A percentile compares a stretch with the other conserved stretches of the same genome.
phyloP scores from a whole-genome alignment of 92 coral and sea anemone species.

The Epizoanthus ramosus region DNA sequence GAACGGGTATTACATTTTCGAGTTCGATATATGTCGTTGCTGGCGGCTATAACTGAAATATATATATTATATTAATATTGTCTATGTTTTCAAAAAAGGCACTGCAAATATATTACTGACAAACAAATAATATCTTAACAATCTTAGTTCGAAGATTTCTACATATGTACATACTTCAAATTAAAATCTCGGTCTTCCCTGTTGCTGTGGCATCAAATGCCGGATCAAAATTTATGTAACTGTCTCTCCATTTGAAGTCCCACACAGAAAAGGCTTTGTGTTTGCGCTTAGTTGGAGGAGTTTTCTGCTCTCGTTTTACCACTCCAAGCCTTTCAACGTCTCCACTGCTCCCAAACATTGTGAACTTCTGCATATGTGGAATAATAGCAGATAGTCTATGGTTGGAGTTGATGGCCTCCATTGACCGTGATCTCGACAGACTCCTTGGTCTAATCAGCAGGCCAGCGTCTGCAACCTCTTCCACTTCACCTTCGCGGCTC shows the following conservation, averaged over 20 bases:
- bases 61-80: too few relatives aligned
- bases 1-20: too few relatives aligned
- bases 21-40: too few relatives aligned
- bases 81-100: too few relatives aligned
- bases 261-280: slow-evolving; percentile 85
- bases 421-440: slow-evolving; percentile 74
- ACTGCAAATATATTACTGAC: too few relatives aligned
- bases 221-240: slow-evolving; percentile 86
- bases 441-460: slow-evolving; percentile 39
- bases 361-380: slow-evolving; percentile 50
- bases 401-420: slow-evolving; percentile 62
- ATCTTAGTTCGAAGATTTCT: too few relatives aligned
- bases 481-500: slow-evolving; percentile 69
- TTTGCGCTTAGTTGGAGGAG: slow-evolving; percentile 70
- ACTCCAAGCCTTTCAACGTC: slow-evolving; percentile 76
- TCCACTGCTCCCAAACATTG: slow-evolving; percentile 72
- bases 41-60: too few relatives aligned
- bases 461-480: slow-evolving; percentile 43
- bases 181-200: background rate
- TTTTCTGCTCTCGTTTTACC: slow-evolving; percentile 42
- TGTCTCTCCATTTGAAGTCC: slow-evolving; percentile 88
- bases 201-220: background rate
- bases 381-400: slow-evolving; percentile 39
- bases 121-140: too few relatives aligned
- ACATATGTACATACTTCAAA: background rate